Base-by-base conservation (phyloP, 2,797 vertebrate species). In the Neomorphus geoffroyi region DNA sequence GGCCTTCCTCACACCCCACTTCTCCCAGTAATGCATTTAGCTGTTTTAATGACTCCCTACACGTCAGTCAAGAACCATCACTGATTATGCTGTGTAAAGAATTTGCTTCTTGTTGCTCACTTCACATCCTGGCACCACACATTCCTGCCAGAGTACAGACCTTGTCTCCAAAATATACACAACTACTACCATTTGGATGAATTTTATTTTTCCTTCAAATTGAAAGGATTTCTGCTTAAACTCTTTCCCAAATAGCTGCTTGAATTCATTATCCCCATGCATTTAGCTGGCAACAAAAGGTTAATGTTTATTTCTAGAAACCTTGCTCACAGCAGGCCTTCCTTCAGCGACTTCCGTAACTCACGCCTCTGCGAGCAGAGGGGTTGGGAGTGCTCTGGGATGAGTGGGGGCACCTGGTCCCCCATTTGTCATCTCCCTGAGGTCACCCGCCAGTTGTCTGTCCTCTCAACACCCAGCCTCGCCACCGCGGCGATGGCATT, bases 391-490 rank as follows among this genome's bases (percentile, higher is more conserved):
- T 3, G 18, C 95, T 67, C 93, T 39, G 8, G 88, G 92, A 95
- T 94, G 97, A 97, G 93, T 88, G 80, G 96, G 97, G 98, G 97
- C 98, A 99, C 98, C 98, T 98, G 98, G 97, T 96, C 96, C 96
- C 98, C 97, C 98, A 98, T 98, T 98, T 98, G 98, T 99, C 98
- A 98, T 98, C 98, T 97, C 95, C 97, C 98, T 72, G 98, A 94
- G 98, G 98, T 98, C 98, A 98, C 97, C 95, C 96, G 89, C 98
- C 98, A 98, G 98, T 98, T 99, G 98, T 98, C 98, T 45, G 98
- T 98, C 97, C 98, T 98, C 98, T 98, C 98, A 98, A 98, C 98
- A 96, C 97, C 96, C 97, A 84, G 95, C 97, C 97, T 92, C 92
- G 82, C 97, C 95, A 88, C 97, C 96, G 92, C 54, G 96, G 97